Evolutionary conservation across 2,797 vertebrate species (phyloP), one percentile per base, ranked within the genome.

Genomic region (Ambastaia sidthimunki): DNA sequence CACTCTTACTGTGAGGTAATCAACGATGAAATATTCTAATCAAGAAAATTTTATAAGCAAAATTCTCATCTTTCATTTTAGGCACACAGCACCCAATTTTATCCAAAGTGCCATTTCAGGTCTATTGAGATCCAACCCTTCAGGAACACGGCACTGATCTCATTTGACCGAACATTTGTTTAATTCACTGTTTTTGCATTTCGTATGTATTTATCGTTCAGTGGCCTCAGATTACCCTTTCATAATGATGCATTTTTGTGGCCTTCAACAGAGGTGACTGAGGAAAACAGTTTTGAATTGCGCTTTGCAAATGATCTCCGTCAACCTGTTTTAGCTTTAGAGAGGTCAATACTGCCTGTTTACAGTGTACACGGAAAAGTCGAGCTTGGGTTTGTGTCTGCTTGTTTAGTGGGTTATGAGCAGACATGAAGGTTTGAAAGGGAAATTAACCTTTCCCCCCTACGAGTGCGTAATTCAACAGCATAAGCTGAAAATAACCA

Each of bases 321-420:
- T 76, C 67, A 84, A 75, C 54, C 73, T 41, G 21, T 65, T 71
- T 68, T 25, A 59, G 70, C 70, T 80, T 52, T 54, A n/a, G 70
- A 74, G 50, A 80, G 81, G 75, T 71, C 76, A 79, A 16, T 71
- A 23, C 21, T 66, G 28, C 12, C 44, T 81, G 75, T 83, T 82
- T 83, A 79, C 76, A 74, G 65, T 68, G 71, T 82, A 80, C 59
- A 78, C 60, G 75, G 18, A 71, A 25, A 70, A 55, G 44, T 52
- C 48, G 54, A 73, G 69, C 18, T 47, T 71, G n/a, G 68, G 59
- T 52, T 28, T 73, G 71, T 76, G 71, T 76, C 15, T 55, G 6
- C 76, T 74, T 71, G 71, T 79, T 73, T 57, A 28, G 37, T 41
- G 67, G 34, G 62, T 25, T 80, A 34, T 9, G 28, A 37, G 41